Base-by-base conservation (phyloP, 2,888 invertebrate species). In the Drosophila mettleri region DNA sequence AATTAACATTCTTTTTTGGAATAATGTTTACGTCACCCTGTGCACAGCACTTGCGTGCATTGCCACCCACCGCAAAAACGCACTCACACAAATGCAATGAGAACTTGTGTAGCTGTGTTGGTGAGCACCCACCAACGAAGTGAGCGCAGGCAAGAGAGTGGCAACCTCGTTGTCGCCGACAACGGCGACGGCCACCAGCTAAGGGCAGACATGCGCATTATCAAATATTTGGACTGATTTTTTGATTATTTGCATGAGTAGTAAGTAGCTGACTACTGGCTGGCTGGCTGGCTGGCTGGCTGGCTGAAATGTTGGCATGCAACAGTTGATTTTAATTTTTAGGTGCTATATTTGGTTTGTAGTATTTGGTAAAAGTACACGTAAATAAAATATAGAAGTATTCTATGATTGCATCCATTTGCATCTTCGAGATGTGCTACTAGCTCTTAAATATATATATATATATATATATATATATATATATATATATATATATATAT, bases 151-250 rank as follows among this genome's bases (percentile, higher is more conserved):
- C 6, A 31, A 51, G 41, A 57, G 70, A 54, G 58, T 20, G 39
- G 36, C 46, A 43, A 16, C 36, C 41, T 27, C 59, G 55, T 8
- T 39, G 38, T 18, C 63, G 31, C 16, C 45, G 46, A 18, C 59
- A 31, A 38, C 51, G 16, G 20, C 49, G 46, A 22, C 45, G 80
- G 65, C 63, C 65, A 66, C 29, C 64, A 80, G 34, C 75, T 78
- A 80, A 77, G 80, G 78, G 78, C 80, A 80, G 80, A 80, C 77
- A 67, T 78, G 80, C 78, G 80, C 80, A 80, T 41, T 73, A 18
- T 5, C 6, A 53, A 38, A 22, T 74, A 74, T 63, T 67, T 68
- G 39, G 51, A 70, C 52, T 52, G 67, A 57, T 54, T 33, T 72
- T 45, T 53, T 46, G 57, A 57, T 51, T 20, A 22, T 12, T 39